These are phyloP conservation scores for Sparidentex hasta DNA, from an alignment of 2,797 vertebrate genomes.

Conservation along the genomic window DNA sequence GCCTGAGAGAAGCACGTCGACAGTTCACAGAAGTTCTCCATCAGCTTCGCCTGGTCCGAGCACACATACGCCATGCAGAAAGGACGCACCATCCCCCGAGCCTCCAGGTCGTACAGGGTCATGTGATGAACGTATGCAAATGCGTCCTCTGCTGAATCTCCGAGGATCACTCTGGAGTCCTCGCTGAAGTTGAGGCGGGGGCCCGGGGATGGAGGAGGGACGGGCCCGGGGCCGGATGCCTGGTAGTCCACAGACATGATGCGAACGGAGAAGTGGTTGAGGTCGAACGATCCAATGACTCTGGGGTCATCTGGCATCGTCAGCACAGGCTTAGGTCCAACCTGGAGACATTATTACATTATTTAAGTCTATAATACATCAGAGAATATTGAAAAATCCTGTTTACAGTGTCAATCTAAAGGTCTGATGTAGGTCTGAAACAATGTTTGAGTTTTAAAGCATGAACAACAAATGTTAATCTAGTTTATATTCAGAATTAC, in stretches of 20 bases:
- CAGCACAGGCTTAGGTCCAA: constrained; percentile 92
- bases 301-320: constrained; percentile 91
- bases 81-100: constrained; percentile 94
- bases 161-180: constrained; percentile 95
- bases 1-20: constrained; percentile 92
- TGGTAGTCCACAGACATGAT: constrained; percentile 99
- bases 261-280: constrained; percentile 96
- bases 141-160: constrained; percentile 92
- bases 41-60: constrained; percentile 93
- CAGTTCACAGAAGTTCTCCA: constrained; percentile 92
- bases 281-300: constrained; percentile 92
- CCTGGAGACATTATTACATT: constrained; percentile 55
- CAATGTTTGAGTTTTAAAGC: background rate
- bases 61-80: constrained; percentile 98
- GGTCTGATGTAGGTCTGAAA: background rate
- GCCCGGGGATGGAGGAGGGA: constrained; percentile 33
- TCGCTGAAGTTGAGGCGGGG: constrained; percentile 90
- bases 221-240: constrained; percentile 90
- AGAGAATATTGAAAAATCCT: background rate
- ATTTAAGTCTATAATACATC: background rate
- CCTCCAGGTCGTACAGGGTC: constrained; percentile 95
- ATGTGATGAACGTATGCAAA: constrained; percentile 96
- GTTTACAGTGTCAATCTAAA: background rate
- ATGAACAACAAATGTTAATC: background rate
- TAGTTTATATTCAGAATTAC: too few species aligned